Percentiles rank a stretch among this genome's conserved stretches.
These are phyloP conservation scores for Tamias sibiricus DNA, from an alignment of 2,113 vertebrate species.

Conservation along the genomic window DNA sequence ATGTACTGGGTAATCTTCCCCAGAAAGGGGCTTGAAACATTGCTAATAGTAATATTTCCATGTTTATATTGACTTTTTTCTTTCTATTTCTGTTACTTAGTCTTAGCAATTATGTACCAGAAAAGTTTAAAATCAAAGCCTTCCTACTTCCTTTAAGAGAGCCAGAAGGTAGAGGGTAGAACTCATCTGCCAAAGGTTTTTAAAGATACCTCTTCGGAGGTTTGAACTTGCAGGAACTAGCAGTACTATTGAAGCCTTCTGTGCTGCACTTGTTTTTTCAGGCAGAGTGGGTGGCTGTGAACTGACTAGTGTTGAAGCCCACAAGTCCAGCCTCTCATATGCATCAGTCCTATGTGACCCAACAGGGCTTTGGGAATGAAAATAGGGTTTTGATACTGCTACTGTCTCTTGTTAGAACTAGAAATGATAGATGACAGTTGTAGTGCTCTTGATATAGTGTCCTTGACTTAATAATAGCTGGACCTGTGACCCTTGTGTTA, in stretches of 20 bases:
- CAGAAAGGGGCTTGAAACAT: not conserved
- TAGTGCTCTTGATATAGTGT: not conserved
- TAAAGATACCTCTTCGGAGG: not conserved
- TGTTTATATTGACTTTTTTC: not conserved
- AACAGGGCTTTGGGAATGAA: not conserved
- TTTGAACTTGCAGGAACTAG: not conserved
- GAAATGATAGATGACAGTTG: not conserved
- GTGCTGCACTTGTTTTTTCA: not conserved
- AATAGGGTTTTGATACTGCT: not conserved
- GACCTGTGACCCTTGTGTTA: not conserved
- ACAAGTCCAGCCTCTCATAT: not conserved
- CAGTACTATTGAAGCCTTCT: not conserved
- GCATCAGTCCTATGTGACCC: not conserved
- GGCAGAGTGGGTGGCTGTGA: not conserved
- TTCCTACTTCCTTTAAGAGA: not conserved
- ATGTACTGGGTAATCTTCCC: not conserved
- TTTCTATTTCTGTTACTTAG: not conserved
- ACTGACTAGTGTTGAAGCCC: not conserved
- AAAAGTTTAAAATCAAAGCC: not conserved
- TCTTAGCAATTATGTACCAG: slow-evolving; percentile 1
- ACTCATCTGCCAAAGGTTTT: not conserved
- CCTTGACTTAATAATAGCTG: not conserved
- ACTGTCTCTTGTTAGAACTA: not conserved
- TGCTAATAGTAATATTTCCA: not conserved
- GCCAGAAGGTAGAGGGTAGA: not conserved